phyloP scores from a whole-genome alignment of 2,888 invertebrate species.

The Girardia tigrina region DNA sequence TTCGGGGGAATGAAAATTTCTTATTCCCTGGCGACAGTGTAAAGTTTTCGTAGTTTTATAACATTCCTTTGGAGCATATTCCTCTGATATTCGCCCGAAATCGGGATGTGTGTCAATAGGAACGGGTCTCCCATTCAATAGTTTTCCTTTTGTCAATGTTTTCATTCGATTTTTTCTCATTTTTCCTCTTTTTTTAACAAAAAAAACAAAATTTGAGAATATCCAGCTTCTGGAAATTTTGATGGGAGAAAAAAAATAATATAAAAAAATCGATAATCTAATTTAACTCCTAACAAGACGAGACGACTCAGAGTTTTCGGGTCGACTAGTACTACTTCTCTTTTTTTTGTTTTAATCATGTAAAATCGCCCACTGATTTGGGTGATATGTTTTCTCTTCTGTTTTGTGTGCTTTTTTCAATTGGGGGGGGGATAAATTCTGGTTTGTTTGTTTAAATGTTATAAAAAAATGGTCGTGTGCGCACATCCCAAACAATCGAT shows the following conservation, averaged over 20 bases:
- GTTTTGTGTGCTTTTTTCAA: no score
- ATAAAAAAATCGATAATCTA: constrained; percentile 19
- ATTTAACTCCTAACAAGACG: neutral
- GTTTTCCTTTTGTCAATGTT: neutral
- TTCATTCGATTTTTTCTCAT: neutral
- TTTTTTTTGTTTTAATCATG: neutral
- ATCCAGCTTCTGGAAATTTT: neutral
- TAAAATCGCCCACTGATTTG: neutral
- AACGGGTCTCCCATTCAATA: neutral
- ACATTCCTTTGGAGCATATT: constrained; percentile 19
- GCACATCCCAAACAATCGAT: no score
- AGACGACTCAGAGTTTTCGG: no score
- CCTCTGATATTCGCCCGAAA: neutral
- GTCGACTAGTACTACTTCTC: neutral
- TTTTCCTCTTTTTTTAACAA: no score
- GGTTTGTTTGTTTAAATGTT: no score
- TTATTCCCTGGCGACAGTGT: neutral
- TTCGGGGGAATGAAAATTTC: neutral
- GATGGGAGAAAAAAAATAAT: neutral
- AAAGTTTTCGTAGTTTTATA: neutral
- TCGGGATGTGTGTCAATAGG: constrained; percentile 4
- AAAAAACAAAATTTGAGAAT: neutral
- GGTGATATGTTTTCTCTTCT: no score
- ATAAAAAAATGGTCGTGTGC: no score
- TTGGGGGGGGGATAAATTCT: no score